Base-by-base conservation (phyloP, 2,797 vertebrate genomes). In the Acipenser ruthenus region DNA sequence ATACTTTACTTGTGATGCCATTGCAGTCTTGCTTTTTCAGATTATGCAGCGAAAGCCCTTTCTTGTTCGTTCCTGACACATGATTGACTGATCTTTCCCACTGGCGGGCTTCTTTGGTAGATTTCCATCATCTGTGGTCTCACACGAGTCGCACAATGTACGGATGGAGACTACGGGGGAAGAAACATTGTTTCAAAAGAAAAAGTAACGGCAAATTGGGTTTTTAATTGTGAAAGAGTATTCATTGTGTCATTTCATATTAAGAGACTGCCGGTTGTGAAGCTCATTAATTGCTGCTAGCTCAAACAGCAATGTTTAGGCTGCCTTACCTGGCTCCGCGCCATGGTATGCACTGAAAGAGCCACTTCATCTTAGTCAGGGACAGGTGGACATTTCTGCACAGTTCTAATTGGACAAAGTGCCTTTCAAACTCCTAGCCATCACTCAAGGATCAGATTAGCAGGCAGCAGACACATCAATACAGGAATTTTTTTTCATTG, bases 401-500 rank as follows among this genome's bases (percentile, higher is more conserved):
- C 87, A 83, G 78, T 92, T 93, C 90, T 94, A 94, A 95, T 93
- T 95, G 94, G 90, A 94, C 92, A 91, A 91, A 93, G 91, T 92
- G 88, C 89, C 91, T 93, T 92, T 93, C 90, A 92, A 87, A 92
- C 82, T 89, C 78, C 0, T 74, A 78, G 74, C 86, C 82, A 73
- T 92, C 91, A 89, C 85, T 77, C 85, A 88, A 80, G 77, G 77
- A 87, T 87, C 86, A 80, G 82, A 89, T 84, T 74, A 88, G 86
- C 75, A 77, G 83, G 76, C 83, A 79, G 76, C 69, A 67, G 80
- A 82, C 84, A 76, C 80, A 80, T 84, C 79, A 83, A 79, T 77
- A 77, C 73, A 74, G 70, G 75, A 75, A 77, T 74, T 67, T 70
- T 68, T 69, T 47, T 50, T 69, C 74, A 70, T 65, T 67, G 71